These are phyloP conservation scores for Chlorodrepanis virens DNA, from an alignment of 2,113 vertebrate genomes.

Conservation along the genomic window DNA sequence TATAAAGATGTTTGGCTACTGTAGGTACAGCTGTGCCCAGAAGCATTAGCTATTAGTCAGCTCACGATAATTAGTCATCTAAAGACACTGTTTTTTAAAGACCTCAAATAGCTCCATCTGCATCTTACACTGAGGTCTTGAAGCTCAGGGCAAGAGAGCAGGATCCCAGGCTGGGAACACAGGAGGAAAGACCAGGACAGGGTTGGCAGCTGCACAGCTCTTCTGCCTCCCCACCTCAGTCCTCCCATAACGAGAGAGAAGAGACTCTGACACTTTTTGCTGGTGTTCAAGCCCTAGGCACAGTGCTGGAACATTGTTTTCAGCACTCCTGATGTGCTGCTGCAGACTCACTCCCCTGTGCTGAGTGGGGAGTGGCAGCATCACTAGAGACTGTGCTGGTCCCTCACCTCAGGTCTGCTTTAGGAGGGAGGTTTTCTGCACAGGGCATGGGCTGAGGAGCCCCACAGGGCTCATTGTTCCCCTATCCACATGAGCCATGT, in stretches of 20 bases:
- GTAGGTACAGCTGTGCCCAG: conserved; percentile 41
- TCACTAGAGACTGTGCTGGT: accelerated
- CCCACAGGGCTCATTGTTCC: accelerated
- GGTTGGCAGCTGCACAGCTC: accelerated
- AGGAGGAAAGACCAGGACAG: neutral
- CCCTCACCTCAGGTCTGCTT: neutral
- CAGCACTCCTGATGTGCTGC: neutral
- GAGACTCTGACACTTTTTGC: neutral
- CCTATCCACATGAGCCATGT: accelerated
- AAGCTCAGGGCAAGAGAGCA: neutral
- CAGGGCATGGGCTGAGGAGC: neutral
- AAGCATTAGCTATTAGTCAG: conserved; percentile 18
- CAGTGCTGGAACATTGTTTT: neutral
- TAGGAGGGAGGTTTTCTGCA: neutral
- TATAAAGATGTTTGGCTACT: neutral
- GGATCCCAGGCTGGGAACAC: neutral
- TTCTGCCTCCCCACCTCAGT: neutral
- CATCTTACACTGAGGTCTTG: neutral
- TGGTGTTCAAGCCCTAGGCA: neutral
- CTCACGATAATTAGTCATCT: neutral
- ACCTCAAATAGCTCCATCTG: neutral
- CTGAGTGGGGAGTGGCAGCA: accelerated
- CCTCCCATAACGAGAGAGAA: neutral
- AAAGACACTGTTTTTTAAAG: neutral
- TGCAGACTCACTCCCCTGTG: accelerated